Conservation (phyloP, 2,113 vertebrate genomes). For the Emydocephalus ijimae region DNA sequence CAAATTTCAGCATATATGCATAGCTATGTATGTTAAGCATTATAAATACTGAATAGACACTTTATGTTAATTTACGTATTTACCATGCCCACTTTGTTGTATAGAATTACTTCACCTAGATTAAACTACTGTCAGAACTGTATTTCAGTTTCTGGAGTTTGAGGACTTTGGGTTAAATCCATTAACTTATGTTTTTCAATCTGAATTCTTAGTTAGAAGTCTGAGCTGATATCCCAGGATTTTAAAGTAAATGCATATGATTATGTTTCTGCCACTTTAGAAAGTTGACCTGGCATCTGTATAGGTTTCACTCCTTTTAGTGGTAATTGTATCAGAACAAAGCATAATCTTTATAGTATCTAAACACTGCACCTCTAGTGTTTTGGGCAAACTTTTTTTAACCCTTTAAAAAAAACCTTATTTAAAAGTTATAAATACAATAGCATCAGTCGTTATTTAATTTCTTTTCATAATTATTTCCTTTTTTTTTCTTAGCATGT, state of each 20-base stretch:
- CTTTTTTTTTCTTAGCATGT: slow-evolving; percentile 1
- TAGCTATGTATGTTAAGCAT: neutral
- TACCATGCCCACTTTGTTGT: neutral
- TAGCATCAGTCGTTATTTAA: neutral
- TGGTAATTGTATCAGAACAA: neutral
- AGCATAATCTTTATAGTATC: neutral
- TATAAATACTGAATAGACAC: neutral
- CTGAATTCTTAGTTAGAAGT: neutral
- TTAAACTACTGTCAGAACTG: neutral
- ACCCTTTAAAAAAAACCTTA: neutral
- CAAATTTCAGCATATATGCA: neutral
- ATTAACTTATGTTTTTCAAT: neutral
- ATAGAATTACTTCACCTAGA: neutral
- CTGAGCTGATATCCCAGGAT: neutral
- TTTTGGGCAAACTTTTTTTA: neutral
- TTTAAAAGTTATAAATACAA: neutral
- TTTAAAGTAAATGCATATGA: neutral
- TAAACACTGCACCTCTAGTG: neutral
- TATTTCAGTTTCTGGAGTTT: neutral
- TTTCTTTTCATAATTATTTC: neutral
- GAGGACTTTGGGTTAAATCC: neutral
- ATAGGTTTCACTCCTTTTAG: neutral
- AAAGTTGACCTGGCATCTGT: neutral
- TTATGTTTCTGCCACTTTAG: neutral
- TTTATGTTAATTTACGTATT: neutral